phyloP scores from a whole-genome alignment of 1,140 invertebrate genomes.

The Charaxes varanes region DNA sequence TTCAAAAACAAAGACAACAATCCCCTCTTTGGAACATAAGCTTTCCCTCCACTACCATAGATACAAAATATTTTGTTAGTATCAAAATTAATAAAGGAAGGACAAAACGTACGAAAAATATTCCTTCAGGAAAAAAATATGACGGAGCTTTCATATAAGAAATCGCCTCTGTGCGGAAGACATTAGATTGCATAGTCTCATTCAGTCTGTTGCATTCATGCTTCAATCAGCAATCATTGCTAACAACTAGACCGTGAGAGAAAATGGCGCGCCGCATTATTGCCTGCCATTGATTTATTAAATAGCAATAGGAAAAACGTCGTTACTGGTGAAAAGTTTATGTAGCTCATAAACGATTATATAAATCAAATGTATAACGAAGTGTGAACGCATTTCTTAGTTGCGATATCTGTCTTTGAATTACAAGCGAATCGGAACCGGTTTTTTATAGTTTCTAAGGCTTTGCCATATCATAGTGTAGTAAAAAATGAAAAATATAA shows the following conservation, averaged over 20 bases:
- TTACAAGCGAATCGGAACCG: not conserved
- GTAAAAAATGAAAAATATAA: too few species aligned
- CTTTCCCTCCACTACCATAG: too few species aligned
- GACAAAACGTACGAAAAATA: too few species aligned
- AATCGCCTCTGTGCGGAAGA: slow-evolving; percentile 1
- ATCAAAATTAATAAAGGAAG: too few species aligned
- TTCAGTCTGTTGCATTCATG: not conserved
- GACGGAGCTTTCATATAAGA: too few species aligned
- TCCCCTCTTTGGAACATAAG: too few species aligned
- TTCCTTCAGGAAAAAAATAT: too few species aligned
- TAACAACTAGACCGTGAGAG: slow-evolving; percentile 12
- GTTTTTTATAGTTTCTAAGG: slow-evolving; percentile 6
- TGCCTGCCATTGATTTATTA: not conserved
- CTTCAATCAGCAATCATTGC: slow-evolving; percentile 1
- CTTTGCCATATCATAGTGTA: too few species aligned
- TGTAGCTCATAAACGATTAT: slow-evolving; percentile 2
- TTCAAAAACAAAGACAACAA: too few species aligned
- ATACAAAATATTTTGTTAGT: too few species aligned
- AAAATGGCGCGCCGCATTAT: not conserved
- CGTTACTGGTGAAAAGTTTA: slow-evolving; percentile 4
- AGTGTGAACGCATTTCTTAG: slow-evolving; percentile 7
- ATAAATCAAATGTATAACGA: slow-evolving; percentile 14
- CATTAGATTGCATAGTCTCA: slow-evolving; percentile 3
- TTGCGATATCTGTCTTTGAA: slow-evolving; percentile 1
- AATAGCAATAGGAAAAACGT: not conserved